Percentiles rank a stretch among this genome's conserved stretches.
These are phyloP conservation scores for Podarcis cretensis DNA, from an alignment of 2,113 vertebrate genomes.

Conservation along the genomic window DNA sequence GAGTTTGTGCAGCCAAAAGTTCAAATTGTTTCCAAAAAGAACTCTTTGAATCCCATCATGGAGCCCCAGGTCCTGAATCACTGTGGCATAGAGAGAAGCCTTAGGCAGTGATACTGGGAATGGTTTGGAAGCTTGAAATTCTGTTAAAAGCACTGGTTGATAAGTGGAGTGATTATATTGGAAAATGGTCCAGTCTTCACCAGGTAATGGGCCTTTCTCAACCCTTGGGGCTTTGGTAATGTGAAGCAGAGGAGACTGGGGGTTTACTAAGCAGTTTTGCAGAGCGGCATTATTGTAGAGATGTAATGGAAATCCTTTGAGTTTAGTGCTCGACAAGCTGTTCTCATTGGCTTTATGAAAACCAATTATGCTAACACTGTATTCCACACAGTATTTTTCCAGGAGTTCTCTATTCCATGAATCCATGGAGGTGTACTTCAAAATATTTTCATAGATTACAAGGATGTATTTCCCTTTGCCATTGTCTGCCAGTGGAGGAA, in stretches of 20 bases:
- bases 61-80: conserved; percentile 93
- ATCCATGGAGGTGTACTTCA: conserved; percentile 94
- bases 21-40: conserved; percentile 92
- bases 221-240: conserved; percentile 85
- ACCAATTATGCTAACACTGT: conserved; percentile 93
- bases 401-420: conserved; percentile 94
- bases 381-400: conserved; percentile 96
- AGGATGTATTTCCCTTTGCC: conserved; percentile 89
- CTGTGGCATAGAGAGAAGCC: conserved; percentile 80
- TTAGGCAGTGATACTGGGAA: conserved; percentile 70
- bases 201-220: conserved; percentile 88
- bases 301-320: conserved; percentile 87
- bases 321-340: conserved; percentile 81
- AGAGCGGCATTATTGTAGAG: conserved; percentile 90
- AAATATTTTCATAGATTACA: conserved; percentile 94
- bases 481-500: conserved; percentile 91
- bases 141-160: conserved; percentile 88
- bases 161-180: conserved; percentile 95
- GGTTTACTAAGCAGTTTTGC: conserved; percentile 87
- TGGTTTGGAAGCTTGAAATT: conserved; percentile 78
- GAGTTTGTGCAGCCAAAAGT: conserved; percentile 95
- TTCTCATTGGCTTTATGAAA: conserved; percentile 97
- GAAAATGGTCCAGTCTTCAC: conserved; percentile 95
- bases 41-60: conserved; percentile 94
- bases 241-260: conserved; percentile 89